Base-by-base conservation (phyloP, 2,113 vertebrate genomes). In the Festucalex cinctus region DNA sequence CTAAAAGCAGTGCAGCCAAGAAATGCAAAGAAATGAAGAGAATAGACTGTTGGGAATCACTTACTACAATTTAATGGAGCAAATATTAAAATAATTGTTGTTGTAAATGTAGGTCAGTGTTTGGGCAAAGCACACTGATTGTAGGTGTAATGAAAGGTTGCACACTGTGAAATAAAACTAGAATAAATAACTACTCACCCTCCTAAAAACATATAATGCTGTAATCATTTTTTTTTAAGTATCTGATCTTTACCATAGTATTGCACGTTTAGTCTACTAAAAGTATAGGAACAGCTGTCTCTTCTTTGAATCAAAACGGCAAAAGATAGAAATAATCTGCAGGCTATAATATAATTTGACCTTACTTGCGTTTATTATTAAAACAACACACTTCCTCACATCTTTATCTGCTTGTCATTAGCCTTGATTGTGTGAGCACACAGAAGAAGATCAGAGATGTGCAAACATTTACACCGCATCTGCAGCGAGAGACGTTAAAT, bases 401-500 rank as follows among this genome's bases (percentile, higher is more conserved):
- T 57, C 16, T 57, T 54, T 54, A 54, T 26, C 51, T 54, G 22
- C n/a, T 53, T 53, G 49, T 53, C 49, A 53, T 56, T 6, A 28
- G 2, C 8, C 46, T 32, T 56, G 24, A 17, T 16, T 16, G 24
- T 56, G 53, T 28, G 26, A 57, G 26, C 26, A 57, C 84, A 84
- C 77, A 83, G 80, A 71, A 84, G 77, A 82, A 79, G 85, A 88
- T 88, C 83, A 82, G 83, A 79, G 59, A 75, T 80, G 80, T 81
- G 82, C 58, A 46, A 88, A 79, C 74, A 83, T 57, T 17, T 32
- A 16, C 6, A 17, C 14, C 80, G 88, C 85, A 88, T 85, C 85
- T 85, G 80, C 84, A 77, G 81, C 26, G 6, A 84, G 76, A 82
- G 84, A 87, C 85, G 85, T 88, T 87, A 87, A 88, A 89, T 86